A percentile compares a stretch with the other conserved stretches of the same genome.
Evolutionary conservation across 2,888 invertebrate species (phyloP).

Genomic region (Agonopterix heracliana): DNA sequence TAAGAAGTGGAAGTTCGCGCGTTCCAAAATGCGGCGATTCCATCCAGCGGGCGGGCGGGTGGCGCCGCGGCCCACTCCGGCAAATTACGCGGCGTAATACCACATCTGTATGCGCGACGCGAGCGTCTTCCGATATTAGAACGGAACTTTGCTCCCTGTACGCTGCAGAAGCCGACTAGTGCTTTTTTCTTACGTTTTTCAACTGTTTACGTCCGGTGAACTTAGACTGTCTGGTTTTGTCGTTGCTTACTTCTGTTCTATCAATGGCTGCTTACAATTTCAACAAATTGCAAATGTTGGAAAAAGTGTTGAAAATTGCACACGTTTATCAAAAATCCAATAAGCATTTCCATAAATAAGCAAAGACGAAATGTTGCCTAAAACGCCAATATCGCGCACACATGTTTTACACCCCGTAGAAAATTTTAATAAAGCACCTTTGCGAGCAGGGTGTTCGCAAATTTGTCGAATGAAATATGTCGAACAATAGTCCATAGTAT

Average conservation of each 20-base stretch:
- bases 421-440: slow-evolving; percentile 51
- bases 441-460: slow-evolving; percentile 26
- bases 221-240: not conserved
- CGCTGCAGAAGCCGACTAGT: slow-evolving; percentile 9
- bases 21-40: slow-evolving; percentile 6
- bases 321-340: not conserved
- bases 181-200: slow-evolving; percentile 12
- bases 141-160: slow-evolving; percentile 23
- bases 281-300: no score
- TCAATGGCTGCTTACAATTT: no score
- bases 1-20: slow-evolving; percentile 6
- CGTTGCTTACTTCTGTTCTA: not conserved
- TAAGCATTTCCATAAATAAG: slow-evolving; percentile 13
- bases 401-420: slow-evolving; percentile 33
- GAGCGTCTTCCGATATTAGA: slow-evolving; percentile 40
- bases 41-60: slow-evolving; percentile 1
- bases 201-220: slow-evolving; percentile 10
- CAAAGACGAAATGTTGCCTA: not conserved
- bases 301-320: not conserved
- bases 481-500: slow-evolving; percentile 37
- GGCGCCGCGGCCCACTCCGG: slow-evolving; percentile 22
- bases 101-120: slow-evolving; percentile 49
- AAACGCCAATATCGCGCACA: slow-evolving; percentile 26
- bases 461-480: slow-evolving; percentile 42
- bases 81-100: slow-evolving; percentile 40